Conservation (phyloP, 2,113 vertebrate genomes). For the Dasyprocta punctata region DNA sequence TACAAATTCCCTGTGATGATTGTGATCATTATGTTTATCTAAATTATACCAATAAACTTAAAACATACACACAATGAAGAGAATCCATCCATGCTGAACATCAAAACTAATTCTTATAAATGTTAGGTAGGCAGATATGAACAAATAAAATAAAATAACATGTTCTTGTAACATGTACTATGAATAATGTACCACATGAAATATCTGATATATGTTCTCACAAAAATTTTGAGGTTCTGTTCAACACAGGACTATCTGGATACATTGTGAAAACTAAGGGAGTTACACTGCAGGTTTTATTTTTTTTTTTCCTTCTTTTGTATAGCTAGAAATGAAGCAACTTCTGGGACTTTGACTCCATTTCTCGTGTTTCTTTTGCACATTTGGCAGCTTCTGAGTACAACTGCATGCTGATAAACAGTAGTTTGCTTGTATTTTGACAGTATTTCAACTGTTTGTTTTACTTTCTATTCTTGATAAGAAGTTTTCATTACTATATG, state of each 20-base stretch:
- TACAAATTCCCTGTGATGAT: neutral
- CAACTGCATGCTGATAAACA: constrained; percentile 41
- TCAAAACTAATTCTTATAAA: neutral
- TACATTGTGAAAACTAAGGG: neutral
- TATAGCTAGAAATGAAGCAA: neutral
- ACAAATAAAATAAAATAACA: neutral
- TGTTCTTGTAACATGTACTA: neutral
- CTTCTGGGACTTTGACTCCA: constrained; percentile 2
- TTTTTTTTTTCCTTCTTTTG: neutral
- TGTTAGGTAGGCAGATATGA: neutral
- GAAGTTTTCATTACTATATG: constrained; percentile 68
- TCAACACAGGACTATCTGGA: neutral
- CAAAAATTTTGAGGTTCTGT: neutral
- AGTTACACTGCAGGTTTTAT: neutral
- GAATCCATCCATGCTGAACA: neutral
- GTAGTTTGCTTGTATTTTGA: constrained; percentile 55
- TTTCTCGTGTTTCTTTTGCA: constrained; percentile 28
- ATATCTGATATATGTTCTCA: neutral
- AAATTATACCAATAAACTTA: neutral
- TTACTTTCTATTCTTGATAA: constrained; percentile 49
- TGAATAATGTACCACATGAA: neutral
- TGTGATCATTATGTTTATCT: neutral
- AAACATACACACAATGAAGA: neutral
- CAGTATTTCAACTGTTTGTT: constrained; percentile 51
- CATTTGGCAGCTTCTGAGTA: constrained; percentile 57